phyloP scores from a whole-genome alignment of 2,113 vertebrate species.

The Mohoua ochrocephala region DNA sequence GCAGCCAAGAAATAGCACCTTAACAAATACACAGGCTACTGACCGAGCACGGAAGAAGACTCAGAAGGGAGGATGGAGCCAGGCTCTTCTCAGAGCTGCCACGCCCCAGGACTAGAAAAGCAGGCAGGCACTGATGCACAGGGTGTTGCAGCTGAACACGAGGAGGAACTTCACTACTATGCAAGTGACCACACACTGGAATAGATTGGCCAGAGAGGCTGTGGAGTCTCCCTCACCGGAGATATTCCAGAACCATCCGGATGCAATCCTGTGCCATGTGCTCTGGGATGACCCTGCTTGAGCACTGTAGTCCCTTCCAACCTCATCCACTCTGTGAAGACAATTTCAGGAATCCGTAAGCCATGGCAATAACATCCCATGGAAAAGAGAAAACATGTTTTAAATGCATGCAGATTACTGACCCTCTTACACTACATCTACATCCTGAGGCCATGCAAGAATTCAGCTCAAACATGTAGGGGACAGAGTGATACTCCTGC shows the following conservation, averaged over 20 bases:
- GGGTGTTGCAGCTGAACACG: not conserved
- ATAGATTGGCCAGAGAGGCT: not conserved
- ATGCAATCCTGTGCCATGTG: not conserved
- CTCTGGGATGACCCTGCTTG: not conserved
- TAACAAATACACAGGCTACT: not conserved
- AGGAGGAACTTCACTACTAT: not conserved
- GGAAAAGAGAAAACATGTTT: not conserved
- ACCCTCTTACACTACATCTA: not conserved
- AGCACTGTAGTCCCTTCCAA: not conserved
- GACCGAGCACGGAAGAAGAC: not conserved
- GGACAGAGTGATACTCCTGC: not conserved
- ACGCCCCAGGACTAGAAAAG: not conserved
- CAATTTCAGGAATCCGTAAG: not conserved
- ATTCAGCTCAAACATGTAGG: rapidly evolving
- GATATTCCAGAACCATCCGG: not conserved
- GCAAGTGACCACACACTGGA: not conserved
- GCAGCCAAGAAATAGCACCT: not conserved
- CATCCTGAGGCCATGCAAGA: not conserved
- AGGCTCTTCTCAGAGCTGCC: not conserved
- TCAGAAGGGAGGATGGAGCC: not conserved
- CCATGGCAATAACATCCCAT: not conserved
- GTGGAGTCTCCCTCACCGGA: not conserved
- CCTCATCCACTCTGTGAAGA: not conserved
- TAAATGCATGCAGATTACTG: not conserved
- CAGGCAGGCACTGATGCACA: not conserved